phyloP scores from a whole-genome alignment of 2,888 invertebrate genomes.

The Torymus aiolomorphi region DNA sequence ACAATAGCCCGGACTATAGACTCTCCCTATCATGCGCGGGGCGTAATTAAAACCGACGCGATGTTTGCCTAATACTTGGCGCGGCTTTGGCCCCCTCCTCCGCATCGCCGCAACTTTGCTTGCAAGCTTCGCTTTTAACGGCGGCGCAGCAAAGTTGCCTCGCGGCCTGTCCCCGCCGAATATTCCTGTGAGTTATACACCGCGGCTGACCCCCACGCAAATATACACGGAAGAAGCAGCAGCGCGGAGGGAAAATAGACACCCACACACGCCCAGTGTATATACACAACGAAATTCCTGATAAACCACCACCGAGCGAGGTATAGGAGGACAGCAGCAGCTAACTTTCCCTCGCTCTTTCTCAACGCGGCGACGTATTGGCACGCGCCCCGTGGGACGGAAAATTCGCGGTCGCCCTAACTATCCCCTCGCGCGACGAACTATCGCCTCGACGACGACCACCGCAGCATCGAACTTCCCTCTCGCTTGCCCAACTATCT shows the following conservation, averaged over 20 bases:
- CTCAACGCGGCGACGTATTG: slow-evolving; percentile 47
- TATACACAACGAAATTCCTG: slow-evolving; percentile 43
- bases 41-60: slow-evolving; percentile 22
- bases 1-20: too few species aligned
- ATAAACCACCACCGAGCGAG: slow-evolving; percentile 59
- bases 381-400: slow-evolving; percentile 53
- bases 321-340: not conserved
- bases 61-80: slow-evolving; percentile 33
- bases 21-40: not conserved
- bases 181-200: slow-evolving; percentile 29
- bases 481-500: slow-evolving; percentile 63
- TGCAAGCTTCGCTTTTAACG: too few species aligned
- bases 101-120: too few species aligned
- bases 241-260: not conserved
- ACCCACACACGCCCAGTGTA: not conserved
- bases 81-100: not conserved
- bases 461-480: not conserved
- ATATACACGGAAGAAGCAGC: not conserved
- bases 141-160: not conserved
- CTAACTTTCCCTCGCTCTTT: slow-evolving; percentile 52
- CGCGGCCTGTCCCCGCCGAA: not conserved
- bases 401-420: slow-evolving; percentile 68
- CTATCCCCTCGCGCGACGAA: slow-evolving; percentile 59
- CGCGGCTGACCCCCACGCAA: not conserved
- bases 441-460: not conserved